Conservation (phyloP, 2,113 vertebrate species). For the Chloebia gouldiae region DNA sequence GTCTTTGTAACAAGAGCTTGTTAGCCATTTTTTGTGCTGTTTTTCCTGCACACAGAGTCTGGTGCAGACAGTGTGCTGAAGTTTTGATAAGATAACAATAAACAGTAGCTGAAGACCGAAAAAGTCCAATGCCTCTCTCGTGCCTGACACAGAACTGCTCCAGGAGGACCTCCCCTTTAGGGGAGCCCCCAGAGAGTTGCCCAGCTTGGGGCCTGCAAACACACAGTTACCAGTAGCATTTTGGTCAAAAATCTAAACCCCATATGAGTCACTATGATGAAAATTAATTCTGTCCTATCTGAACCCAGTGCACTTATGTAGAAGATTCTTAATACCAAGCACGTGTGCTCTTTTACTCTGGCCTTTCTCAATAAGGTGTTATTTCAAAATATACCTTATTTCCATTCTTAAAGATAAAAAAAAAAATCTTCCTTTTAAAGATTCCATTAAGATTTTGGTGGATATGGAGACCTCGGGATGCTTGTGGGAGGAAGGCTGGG, state of each 20-base stretch:
- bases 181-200: too few relatives aligned
- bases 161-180: too few relatives aligned
- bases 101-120: too few relatives aligned
- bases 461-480: not conserved
- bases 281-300: not conserved
- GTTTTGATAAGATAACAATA: too few relatives aligned
- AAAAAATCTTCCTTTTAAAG: not conserved
- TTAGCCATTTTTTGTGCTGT: too few relatives aligned
- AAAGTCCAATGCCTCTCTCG: too few relatives aligned
- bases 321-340: not conserved
- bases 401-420: not conserved
- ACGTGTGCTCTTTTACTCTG: not conserved
- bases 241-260: not conserved
- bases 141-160: too few relatives aligned
- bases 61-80: too few relatives aligned
- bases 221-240: not conserved
- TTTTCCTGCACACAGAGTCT: too few relatives aligned
- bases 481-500: constrained; percentile 16
- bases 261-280: not conserved
- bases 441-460: not conserved
- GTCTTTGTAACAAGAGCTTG: too few relatives aligned
- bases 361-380: not conserved
- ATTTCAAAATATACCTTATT: not conserved
- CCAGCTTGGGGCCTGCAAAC: too few relatives aligned
- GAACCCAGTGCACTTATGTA: not conserved